Evolutionary conservation across 1,140 invertebrate genomes (phyloP).

Genomic region (Calosoma granatense): DNA sequence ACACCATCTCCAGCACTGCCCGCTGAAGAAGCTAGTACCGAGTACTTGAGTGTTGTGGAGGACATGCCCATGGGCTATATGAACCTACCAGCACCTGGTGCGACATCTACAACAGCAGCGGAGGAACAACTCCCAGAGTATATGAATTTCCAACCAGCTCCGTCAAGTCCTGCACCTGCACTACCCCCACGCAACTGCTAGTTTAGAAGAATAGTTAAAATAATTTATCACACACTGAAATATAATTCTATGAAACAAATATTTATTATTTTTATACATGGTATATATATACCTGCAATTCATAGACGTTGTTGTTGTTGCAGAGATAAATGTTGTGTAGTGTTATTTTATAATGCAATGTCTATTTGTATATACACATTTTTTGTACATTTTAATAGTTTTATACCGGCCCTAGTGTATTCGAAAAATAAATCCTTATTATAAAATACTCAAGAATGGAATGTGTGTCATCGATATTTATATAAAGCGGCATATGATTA

Average conservation of each 20-base stretch:
- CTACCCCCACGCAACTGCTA: not conserved
- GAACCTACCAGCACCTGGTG: not conserved
- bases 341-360: not conserved
- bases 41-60: not conserved
- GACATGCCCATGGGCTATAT: not conserved
- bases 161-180: not conserved
- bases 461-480: too few relatives aligned
- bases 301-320: not conserved
- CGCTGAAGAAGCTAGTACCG: not conserved
- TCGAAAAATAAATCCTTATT: not conserved
- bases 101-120: too few relatives aligned
- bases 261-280: not conserved
- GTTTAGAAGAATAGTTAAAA: not conserved
- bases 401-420: not conserved
- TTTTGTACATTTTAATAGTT: slow-evolving; percentile 8
- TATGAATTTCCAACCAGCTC: not conserved
- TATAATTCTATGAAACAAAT: not conserved
- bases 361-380: slow-evolving; percentile 5
- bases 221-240: not conserved
- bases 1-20: not conserved
- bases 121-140: not conserved
- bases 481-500: too few relatives aligned
- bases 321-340: not conserved
- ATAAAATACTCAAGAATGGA: too few relatives aligned
- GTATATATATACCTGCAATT: too few relatives aligned